Evolutionary conservation across 1,140 invertebrate genomes (phyloP), one percentile per base, ranked within the genome.

Genomic region (Dinothrombium tinctorium): DNA sequence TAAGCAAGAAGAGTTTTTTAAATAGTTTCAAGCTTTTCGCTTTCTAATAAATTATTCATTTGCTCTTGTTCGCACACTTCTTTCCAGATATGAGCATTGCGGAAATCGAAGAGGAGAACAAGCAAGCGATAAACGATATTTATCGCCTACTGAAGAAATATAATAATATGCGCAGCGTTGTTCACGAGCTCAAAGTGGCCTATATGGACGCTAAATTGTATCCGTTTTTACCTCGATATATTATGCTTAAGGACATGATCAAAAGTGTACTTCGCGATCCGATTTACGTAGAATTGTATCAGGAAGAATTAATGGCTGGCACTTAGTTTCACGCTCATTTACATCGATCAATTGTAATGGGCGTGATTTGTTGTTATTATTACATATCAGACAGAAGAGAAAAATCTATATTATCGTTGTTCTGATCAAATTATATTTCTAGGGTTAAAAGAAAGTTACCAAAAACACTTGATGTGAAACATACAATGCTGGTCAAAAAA

Each of bases 221-320:
- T 57, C 83, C 83, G 28, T 81, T 89, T 60, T 76, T 89, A 52
- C 80, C 82, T 12, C 70, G 82, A 33, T 90, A 89, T 64, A 77
- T 76, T 33, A 81, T 90, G 66, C 66, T 90, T 37, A 89, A 89
- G 59, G 80, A 86, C 54, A 83, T 90, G 79, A 86, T 89, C 54
- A 86, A 84, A 61, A 77, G 80, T 53, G 81, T 86, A 49, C 79
- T 86, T 70, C 72, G 82, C 50, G 75, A 86, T 62, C 81, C 81
- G 5, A 77, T 82, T 59, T 89, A 86, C 62, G 83, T 87, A 76
- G 83, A 87, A 63, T 79, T 89, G 33, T 86, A 81, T 59, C 82
- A 87, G 56, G 82, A 87, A 48, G 51, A 49, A 28, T 25, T 38
- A 31, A 46, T 39, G 17, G 37, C 37, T 20, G 22, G 19, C 37